Conservation (phyloP, 2,797 vertebrate genomes). For the Varecia variegata region DNA sequence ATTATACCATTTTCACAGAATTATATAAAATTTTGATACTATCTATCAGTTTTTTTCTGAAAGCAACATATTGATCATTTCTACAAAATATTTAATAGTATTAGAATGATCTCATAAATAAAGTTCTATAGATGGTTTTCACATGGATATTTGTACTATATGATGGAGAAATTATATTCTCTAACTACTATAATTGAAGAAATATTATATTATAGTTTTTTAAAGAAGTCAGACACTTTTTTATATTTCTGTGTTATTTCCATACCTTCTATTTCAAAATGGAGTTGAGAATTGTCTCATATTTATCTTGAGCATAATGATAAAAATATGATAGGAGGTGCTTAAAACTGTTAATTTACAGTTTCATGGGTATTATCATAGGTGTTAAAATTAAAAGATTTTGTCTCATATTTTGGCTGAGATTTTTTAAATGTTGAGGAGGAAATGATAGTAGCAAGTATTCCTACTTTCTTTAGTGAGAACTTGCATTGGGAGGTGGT, state of each 20-base stretch:
- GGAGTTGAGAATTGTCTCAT: not conserved
- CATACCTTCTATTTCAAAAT: not conserved
- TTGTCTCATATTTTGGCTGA: conserved; percentile 4
- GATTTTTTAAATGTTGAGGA: not conserved
- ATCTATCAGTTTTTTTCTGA: not conserved
- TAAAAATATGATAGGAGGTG: not conserved
- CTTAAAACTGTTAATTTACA: not conserved
- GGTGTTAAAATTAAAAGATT: not conserved
- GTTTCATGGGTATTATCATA: not conserved
- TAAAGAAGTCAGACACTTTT: not conserved
- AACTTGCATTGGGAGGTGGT: not conserved
- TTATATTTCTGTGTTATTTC: not conserved
- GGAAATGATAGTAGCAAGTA: not conserved
- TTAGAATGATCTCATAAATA: not conserved
- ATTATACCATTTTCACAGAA: not conserved
- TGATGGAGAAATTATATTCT: not conserved
- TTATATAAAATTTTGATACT: not conserved
- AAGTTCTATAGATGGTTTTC: not conserved
- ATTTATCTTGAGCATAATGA: not conserved
- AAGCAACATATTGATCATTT: not conserved
- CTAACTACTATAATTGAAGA: not conserved
- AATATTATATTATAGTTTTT: not conserved
- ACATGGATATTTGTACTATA: not conserved
- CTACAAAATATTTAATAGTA: not conserved
- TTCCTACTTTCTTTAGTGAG: not conserved